Conservation (phyloP, 1,140 invertebrate genomes). For the Lepidotrigona ventralis region DNA sequence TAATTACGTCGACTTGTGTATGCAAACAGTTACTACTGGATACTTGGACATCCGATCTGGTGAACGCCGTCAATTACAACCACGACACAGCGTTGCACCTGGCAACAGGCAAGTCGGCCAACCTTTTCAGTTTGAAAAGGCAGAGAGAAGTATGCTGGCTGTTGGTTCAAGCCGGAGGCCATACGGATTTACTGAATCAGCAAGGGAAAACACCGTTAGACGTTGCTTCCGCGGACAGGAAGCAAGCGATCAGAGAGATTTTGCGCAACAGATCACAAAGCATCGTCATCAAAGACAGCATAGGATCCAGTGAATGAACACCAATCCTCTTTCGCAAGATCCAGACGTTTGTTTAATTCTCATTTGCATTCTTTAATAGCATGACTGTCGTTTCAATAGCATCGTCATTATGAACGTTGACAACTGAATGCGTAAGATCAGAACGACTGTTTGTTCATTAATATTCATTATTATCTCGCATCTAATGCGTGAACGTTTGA, state of each 20-base stretch:
- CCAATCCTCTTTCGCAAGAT: no score
- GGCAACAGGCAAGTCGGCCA: constrained; percentile 51
- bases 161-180: constrained; percentile 61
- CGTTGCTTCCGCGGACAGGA: constrained; percentile 57
- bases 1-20: not conserved
- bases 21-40: constrained; percentile 62
- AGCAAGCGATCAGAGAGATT: constrained; percentile 56
- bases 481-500: no score
- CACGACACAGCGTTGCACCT: constrained; percentile 69
- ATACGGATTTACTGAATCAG: constrained; percentile 58
- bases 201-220: constrained; percentile 64
- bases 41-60: constrained; percentile 41
- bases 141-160: constrained; percentile 64
- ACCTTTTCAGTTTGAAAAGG: constrained; percentile 52
- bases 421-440: no score
- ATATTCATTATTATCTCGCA: no score
- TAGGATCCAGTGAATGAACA: not conserved
- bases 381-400: no score
- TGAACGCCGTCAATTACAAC: constrained; percentile 66
- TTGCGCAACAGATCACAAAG: constrained; percentile 55
- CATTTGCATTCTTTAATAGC: no score
- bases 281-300: not conserved
- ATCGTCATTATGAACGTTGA: no score
- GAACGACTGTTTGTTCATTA: no score
- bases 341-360: no score